Evolutionary conservation across 30 jellyfish, hydroid and myxozoan genomes (phyloP), one percentile per base, ranked within the genome.

Genomic region (Aurelia sp.): DNA sequence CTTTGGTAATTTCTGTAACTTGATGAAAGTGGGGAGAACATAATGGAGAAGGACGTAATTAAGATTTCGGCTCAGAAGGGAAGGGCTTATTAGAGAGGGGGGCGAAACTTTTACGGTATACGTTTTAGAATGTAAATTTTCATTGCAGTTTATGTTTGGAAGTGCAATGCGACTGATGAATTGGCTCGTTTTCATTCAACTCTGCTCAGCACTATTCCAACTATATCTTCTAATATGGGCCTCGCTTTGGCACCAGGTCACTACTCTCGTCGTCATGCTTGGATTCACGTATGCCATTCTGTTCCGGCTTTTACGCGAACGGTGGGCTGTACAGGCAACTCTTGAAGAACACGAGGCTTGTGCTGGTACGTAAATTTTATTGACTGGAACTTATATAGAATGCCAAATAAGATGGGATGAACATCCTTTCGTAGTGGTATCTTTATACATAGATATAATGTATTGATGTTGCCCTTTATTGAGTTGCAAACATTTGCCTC

Each of bases 261-360:
- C 86, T 10, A 40, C 98, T 18, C 53, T 93, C 22, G 89, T 87
- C 13, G 77, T 77, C 7, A 82, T 93, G 91, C 90, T 87, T 17
- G 73, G 79, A 41, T 78, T 88, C 82, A 88, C 85, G 59, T 84
- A 88, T 75, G 86, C 73, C 40, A 87, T 93, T 23, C 73, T 93
- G 79, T 93, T 93, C 91, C 96, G 96, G 74, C 88, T 93, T 60
- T 69, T 93, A 59, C 97, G 98, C 41, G 97, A 89, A 59, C 87
- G 97, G 50, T 93, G 98, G 97, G 97, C 98, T 40, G 97, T 88
- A 47, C 89, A 81, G 57, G 98, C 95, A n/a, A 93, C 97, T 13
- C 62, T 93, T 59, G 96, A 93, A 40, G 98, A 93, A 73, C 98
- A 93, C 86, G 96, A 86, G 82, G 96, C 96, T 11, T 86, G 96